These are phyloP conservation scores for Tetramorium alpestre DNA, from an alignment of 1,140 invertebrate genomes.

Conservation along the genomic window DNA sequence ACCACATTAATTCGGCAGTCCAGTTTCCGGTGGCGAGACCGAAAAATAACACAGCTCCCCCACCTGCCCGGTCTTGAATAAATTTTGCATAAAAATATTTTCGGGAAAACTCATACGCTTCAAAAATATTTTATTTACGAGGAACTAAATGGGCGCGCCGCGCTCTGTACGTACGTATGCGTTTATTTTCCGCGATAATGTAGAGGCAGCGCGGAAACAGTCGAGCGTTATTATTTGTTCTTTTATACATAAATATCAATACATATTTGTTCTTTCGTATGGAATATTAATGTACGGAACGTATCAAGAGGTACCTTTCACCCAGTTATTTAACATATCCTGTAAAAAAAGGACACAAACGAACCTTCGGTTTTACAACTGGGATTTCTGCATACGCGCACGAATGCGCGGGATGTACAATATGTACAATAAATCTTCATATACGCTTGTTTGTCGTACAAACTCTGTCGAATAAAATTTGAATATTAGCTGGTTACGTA, in stretches of 20 bases:
- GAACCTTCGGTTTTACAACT: background rate
- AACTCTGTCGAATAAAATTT: background rate
- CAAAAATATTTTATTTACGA: background rate
- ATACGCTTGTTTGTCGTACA: background rate
- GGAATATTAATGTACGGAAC: background rate
- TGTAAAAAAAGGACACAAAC: background rate
- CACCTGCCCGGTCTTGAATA: background rate
- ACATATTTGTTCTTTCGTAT: background rate
- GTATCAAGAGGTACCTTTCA: background rate
- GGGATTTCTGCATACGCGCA: background rate
- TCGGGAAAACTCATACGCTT: background rate
- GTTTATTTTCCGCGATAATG: background rate
- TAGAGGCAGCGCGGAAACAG: background rate
- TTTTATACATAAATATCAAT: background rate
- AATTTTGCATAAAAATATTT: slow-evolving; percentile 20
- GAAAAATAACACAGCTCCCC: background rate
- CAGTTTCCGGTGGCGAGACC: background rate
- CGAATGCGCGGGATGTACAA: background rate
- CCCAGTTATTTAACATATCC: background rate
- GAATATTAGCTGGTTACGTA: background rate
- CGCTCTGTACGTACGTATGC: background rate
- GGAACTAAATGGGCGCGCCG: background rate
- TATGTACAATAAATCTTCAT: background rate
- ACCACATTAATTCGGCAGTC: slow-evolving; percentile 9
- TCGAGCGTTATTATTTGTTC: background rate